These are phyloP conservation scores for Euleptes europaea DNA, from an alignment of 2,113 vertebrate species.

Conservation along the genomic window DNA sequence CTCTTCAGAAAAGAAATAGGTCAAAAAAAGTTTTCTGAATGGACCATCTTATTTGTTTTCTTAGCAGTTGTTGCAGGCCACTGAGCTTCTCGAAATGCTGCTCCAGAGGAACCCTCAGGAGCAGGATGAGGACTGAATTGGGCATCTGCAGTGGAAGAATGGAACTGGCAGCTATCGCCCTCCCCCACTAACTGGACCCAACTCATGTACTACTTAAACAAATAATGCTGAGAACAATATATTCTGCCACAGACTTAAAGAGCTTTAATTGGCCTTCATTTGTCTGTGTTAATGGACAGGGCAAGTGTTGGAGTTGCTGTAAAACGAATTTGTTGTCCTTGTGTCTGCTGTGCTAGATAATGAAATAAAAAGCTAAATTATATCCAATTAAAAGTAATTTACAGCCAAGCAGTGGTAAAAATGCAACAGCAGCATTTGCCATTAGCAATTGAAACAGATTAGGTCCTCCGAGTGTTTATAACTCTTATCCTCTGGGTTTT, in stretches of 20 bases:
- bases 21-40: too few species aligned
- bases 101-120: too few species aligned
- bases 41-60: not conserved
- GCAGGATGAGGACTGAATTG: too few species aligned
- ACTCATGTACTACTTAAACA: conserved; percentile 19
- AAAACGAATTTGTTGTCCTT: conserved; percentile 72
- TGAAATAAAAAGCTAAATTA: conserved; percentile 78
- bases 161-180: too few species aligned
- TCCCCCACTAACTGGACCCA: too few species aligned
- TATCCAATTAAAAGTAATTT: conserved; percentile 77
- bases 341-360: conserved; percentile 74
- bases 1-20: not conserved
- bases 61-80: too few species aligned
- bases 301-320: conserved; percentile 64
- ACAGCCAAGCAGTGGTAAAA: conserved; percentile 70
- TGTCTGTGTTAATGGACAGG: conserved; percentile 70
- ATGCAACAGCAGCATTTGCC: conserved; percentile 70
- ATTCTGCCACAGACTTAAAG: conserved; percentile 54
- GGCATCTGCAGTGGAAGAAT: too few species aligned
- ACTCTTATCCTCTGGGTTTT: conserved; percentile 30
- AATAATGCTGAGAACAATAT: conserved; percentile 35
- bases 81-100: too few species aligned
- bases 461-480: conserved; percentile 56
- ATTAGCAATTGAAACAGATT: conserved; percentile 73
- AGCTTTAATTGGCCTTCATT: conserved; percentile 65